Evolutionary conservation across 2,888 invertebrate genomes (phyloP).

Genomic region (Drosophila falleni): DNA sequence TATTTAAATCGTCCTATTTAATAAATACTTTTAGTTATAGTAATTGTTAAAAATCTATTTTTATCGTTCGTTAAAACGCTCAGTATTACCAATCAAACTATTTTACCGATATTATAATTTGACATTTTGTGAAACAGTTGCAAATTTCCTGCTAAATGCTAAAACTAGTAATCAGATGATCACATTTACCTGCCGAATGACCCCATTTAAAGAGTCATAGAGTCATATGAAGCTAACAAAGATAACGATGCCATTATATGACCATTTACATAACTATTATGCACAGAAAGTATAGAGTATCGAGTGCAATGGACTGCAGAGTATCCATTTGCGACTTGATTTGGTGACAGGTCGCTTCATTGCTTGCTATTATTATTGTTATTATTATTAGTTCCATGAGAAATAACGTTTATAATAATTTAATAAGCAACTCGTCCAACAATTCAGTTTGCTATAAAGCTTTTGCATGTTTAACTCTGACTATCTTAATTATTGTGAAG

Average conservation of each 20-base stretch:
- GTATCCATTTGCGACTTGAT: neutral
- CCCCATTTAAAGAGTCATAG: neutral
- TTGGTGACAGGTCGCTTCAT: conserved; percentile 5
- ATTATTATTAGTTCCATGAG: neutral
- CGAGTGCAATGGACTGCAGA: conserved; percentile 14
- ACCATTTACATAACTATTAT: conserved; percentile 3
- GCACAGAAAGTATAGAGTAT: neutral
- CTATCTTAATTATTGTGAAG: conserved; percentile 16
- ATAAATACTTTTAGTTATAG: too few species aligned
- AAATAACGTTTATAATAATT: conserved; percentile 6
- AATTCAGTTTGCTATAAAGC: neutral
- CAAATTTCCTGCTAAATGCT: too few species aligned
- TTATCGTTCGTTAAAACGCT: too few species aligned
- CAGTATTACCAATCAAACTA: too few species aligned
- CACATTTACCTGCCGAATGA: too few species aligned
- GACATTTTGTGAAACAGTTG: too few species aligned
- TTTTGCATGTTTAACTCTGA: neutral
- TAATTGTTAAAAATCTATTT: too few species aligned
- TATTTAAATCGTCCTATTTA: too few species aligned
- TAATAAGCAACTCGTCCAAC: conserved; percentile 3
- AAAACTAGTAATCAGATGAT: too few species aligned
- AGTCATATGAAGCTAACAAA: neutral
- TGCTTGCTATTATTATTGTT: conserved; percentile 17
- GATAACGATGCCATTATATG: conserved; percentile 7
- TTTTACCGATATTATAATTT: too few species aligned